Base-by-base conservation (phyloP, 1,140 invertebrate genomes). In the Mylabris phalerata region DNA sequence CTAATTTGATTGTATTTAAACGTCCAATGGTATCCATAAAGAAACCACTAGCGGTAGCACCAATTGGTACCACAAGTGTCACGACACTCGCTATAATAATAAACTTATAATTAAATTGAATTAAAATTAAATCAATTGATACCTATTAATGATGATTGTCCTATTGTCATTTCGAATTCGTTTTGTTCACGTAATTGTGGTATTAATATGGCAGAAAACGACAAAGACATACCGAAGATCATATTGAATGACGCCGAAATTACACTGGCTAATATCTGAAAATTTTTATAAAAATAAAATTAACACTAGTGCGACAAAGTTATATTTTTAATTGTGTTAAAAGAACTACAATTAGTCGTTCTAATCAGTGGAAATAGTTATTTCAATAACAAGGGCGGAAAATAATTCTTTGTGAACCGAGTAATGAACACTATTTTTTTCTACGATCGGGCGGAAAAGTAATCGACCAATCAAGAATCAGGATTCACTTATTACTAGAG, bases 21-120 rank as follows among this genome's bases (percentile, higher is more conserved):
- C 86, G 70, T 10, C 87, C 86, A 38, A 85, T 66, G 13, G 70
- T 74, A 61, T 88, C 85, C 71, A 87, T 82, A 3, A 81, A 59
- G 57, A 79, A 78, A n/a, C 82, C 77, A 41, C 77, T 76, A 9
- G 80, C 45, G 0, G 82, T 43, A 1, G 80, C 78, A 4, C 80
- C 81, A 7, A 81, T 25, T 3, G 81, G 79, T 3, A 79, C 76
- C 11, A 75, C 72, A 2, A 84, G 63, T 9, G 82, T 78, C 11
- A 80, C 73, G 51, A 81, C 69, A 67, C 79, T 82, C 0, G 80
- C 80, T 82, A 70, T 19, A 77, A 72, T 64, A 69, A 47, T 7
- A 59, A 55, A 45, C 9, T n/a, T 39, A 9, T 50, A 25, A 45
- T 27, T 32, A 49, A 38, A 26, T 27, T 10, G 4, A 49, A 9